Evolutionary conservation across 2,888 invertebrate species (phyloP), one percentile per base, ranked within the genome.

Genomic region (Hedya salicella): DNA sequence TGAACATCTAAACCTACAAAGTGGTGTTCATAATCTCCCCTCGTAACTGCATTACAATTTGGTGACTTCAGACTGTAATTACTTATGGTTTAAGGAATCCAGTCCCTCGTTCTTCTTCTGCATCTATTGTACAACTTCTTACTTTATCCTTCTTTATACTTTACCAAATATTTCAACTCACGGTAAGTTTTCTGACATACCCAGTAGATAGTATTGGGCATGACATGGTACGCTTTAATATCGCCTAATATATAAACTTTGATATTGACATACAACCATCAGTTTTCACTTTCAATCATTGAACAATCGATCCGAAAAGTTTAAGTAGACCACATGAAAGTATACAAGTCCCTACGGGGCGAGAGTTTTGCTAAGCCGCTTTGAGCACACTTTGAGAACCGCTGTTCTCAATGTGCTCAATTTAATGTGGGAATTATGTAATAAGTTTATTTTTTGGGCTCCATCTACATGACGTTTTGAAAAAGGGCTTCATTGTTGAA

Each of bases 41-140:
- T 93, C 92, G 93, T 93, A 91, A 93, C 93, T 93, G 93, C 91
- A 93, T 92, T 92, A 87, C 87, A 89, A 89, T 87, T 91, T 92
- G 92, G 92, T 91, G 87, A 91, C 91, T 92, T 91, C 90, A 90
- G 88, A 91, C 88, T 90, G 91, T 91, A 91, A 91, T 86, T 82
- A 88, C 91, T 89, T 91, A 89, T 91, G 91, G 91, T 91, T 90
- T 88, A 88, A 90, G 91, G 91, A 89, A 89, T 89, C 91, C 90
- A 91, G 89, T 88, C 79, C 88, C 86, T 88, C 87, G 87, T 87
- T 86, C 80, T 89, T 89, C 90, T 90, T 90, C 89, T 86, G 78
- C 81, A 82, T 79, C 59, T 65, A 59, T 59, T 44, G n/a, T 61
- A 50, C 42, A 54, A 53, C 77, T 86, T 62, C 75, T 70, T 71